Base-by-base conservation (phyloP, 1,140 invertebrate genomes). In the Cydia splendana region DNA sequence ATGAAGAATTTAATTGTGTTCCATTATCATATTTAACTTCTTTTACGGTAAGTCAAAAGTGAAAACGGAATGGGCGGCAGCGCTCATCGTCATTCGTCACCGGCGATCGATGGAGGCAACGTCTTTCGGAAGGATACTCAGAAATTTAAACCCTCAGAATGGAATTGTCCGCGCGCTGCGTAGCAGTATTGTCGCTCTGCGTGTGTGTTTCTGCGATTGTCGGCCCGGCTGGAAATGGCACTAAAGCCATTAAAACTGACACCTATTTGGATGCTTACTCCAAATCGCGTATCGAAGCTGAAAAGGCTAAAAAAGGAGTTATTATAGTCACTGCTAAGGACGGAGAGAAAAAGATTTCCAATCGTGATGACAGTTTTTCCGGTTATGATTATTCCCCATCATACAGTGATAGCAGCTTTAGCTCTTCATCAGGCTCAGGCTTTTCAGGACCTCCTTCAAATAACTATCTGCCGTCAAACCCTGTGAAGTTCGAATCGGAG, bases 11-110 rank as follows among this genome's bases (percentile, higher is more conserved):
- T 93, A 92, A 93, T 93, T 93, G 91, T 91, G 88, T 89, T 88
- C 89, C 87, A 93, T 93, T 93, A 93, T 93, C 91, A 93, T 93
- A 93, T 93, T 91, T 89, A 91, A 90, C 90, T 87, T 93, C 89
- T 91, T 93, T 91, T 92, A 93, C 91, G 83, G 90, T 93, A 91
- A 92, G 88, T 91, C 89, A 92, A 93, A 93, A 93, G 91, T 93
- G 91, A 93, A 93, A 93, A 93, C 90, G 85, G 85, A 88, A 91
- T 91, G 87, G 84, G 81, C 82, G 82, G 78, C 85, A 57, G 81
- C 82, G 80, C 82, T 79, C 84, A 76, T 84, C 84, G 89, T 89
- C 91, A 92, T 92, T 93, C 88, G 91, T 88, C 84, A 88, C 76
- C 82, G 77, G 85, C 86, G 82, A 88, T 91, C 88, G 88, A 92